A percentile compares a stretch with the other conserved stretches of the same genome.
Conservation (phyloP, 2,797 vertebrate species). For the Columba guinea region DNA sequence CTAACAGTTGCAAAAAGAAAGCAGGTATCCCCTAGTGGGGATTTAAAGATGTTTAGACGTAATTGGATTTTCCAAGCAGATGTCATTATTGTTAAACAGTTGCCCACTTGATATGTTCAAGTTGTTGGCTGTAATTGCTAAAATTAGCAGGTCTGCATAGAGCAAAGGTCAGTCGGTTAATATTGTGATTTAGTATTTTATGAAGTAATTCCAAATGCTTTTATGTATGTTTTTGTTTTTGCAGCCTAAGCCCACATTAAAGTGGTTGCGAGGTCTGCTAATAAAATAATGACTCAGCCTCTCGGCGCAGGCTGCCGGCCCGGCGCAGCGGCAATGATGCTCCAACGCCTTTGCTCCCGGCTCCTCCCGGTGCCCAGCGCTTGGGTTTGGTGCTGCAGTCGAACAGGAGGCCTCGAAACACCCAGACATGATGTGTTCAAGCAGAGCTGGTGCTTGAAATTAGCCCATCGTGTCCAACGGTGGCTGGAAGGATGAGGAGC, state of each 20-base stretch:
- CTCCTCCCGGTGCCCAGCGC: accelerated
- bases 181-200: constrained; percentile 76
- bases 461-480: accelerated
- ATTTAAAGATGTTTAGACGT: constrained; percentile 77
- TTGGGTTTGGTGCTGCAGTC: not conserved
- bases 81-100: constrained; percentile 86
- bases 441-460: not conserved
- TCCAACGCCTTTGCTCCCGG: not conserved
- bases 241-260: constrained; percentile 69
- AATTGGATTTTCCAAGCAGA: constrained; percentile 91
- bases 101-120: constrained; percentile 88
- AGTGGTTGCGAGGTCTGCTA: constrained; percentile 63
- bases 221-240: constrained; percentile 72
- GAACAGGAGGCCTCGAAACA: not conserved
- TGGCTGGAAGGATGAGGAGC: not conserved
- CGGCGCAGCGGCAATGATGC: accelerated
- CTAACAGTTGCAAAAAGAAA: constrained; percentile 73
- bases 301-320: not conserved
- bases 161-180: constrained; percentile 85
- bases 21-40: constrained; percentile 78
- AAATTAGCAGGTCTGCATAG: constrained; percentile 87
- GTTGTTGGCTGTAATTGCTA: constrained; percentile 87
- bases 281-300: constrained; percentile 62
- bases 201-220: constrained; percentile 77
- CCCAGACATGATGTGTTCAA: not conserved